phyloP scores from a whole-genome alignment of 35 echinoderm and acorn worm genomes.

The Acanthaster planci region DNA sequence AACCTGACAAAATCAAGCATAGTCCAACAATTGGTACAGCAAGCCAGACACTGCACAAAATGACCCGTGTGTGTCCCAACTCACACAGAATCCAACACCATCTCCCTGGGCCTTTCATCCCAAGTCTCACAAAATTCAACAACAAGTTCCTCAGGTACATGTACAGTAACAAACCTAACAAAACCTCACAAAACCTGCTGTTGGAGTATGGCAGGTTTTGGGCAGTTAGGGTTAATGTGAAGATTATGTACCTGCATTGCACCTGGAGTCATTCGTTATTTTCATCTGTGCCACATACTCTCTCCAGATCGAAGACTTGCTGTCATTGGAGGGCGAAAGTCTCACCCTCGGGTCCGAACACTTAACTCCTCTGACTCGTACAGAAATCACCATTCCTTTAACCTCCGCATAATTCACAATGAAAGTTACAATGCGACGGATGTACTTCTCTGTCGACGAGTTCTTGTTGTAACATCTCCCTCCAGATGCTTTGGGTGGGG shows the following conservation, averaged over 20 bases:
- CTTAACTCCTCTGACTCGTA: slow-evolving; percentile 40
- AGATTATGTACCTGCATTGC: slow-evolving; percentile 21
- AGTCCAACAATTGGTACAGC: no score
- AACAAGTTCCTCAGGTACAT: no score
- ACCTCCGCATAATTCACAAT: slow-evolving; percentile 47
- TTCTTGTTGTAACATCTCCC: slow-evolving; percentile 37
- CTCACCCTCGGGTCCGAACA: slow-evolving; percentile 48
- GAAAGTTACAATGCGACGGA: slow-evolving; percentile 32
- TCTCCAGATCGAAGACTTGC: slow-evolving; percentile 44
- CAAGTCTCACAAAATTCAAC: no score
- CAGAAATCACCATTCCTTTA: slow-evolving; percentile 59
- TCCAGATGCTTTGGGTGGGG: slow-evolving; percentile 39
- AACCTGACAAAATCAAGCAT: no score
- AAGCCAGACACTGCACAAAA: no score
- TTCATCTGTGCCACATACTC: slow-evolving; percentile 26
- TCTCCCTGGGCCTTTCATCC: no score
- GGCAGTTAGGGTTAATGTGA: no score
- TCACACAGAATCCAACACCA: no score
- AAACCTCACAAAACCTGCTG: no score
- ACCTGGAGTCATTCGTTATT: neutral
- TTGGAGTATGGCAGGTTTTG: no score
- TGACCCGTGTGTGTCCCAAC: no score
- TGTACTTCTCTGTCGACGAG: slow-evolving; percentile 29
- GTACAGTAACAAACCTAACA: no score
- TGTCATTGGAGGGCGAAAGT: slow-evolving; percentile 50